Percentiles rank a stretch among this genome's conserved stretches.
These are phyloP conservation scores for Chalcis sispes DNA, from an alignment of 2,888 invertebrate genomes.

Conservation along the genomic window DNA sequence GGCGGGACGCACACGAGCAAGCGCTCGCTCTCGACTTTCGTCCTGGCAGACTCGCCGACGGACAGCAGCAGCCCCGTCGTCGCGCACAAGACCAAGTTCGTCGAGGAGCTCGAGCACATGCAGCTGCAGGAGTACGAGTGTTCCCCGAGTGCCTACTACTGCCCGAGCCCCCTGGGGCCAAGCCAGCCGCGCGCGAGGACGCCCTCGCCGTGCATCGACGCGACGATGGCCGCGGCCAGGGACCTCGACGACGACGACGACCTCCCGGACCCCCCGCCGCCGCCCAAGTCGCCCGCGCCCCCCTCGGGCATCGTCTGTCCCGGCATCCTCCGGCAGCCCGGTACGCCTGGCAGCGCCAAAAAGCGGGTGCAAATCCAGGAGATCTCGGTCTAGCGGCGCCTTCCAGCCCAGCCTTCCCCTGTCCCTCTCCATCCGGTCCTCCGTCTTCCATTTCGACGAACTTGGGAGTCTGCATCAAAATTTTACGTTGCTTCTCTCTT, in stretches of 20 bases:
- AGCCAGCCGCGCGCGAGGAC: slow-evolving; percentile 59
- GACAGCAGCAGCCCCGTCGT: slow-evolving; percentile 44
- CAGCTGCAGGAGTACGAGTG: slow-evolving; percentile 80
- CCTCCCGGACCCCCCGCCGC: slow-evolving; percentile 81
- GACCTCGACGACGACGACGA: slow-evolving; percentile 77
- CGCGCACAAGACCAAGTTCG: slow-evolving; percentile 70
- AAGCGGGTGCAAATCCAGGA: slow-evolving; percentile 95
- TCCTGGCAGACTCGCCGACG: slow-evolving; percentile 60
- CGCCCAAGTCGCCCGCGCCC: slow-evolving; percentile 78
- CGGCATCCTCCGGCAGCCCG: slow-evolving; percentile 82
- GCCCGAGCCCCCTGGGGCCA: slow-evolving; percentile 56
- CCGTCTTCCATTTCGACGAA: no score
- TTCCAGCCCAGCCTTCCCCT: background rate
- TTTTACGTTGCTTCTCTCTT: no score
- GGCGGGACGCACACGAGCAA: slow-evolving; percentile 59
- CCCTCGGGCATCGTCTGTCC: slow-evolving; percentile 76
- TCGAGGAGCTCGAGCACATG: slow-evolving; percentile 76
- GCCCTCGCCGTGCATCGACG: slow-evolving; percentile 72
- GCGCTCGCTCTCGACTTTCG: slow-evolving; percentile 70
- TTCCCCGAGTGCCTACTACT: slow-evolving; percentile 66
- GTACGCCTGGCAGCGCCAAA: slow-evolving; percentile 87
- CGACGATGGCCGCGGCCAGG: slow-evolving; percentile 70
- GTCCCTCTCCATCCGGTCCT: no score
- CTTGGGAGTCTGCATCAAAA: background rate
- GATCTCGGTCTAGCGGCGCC: slow-evolving; percentile 82